Conservation (phyloP, 2,888 invertebrate genomes). For the Cephonodes hylas region DNA sequence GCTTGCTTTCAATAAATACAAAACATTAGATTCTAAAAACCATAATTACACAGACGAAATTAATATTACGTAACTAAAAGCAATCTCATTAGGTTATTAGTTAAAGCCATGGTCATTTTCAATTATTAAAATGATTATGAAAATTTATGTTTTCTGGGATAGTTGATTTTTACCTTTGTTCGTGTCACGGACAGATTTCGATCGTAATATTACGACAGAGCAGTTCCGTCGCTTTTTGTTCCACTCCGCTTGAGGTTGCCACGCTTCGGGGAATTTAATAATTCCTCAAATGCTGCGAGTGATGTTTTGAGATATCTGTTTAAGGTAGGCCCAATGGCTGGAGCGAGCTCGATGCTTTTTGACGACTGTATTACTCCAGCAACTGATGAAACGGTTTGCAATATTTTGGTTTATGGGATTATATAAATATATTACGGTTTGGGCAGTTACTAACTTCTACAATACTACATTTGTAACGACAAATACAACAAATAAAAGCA, state of each 20-base stretch:
- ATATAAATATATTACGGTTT: no score
- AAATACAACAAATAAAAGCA: no score
- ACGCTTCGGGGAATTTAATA: constrained; percentile 51
- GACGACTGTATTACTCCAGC: background rate
- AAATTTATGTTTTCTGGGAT: background rate
- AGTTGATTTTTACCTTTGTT: constrained; percentile 32
- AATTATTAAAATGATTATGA: background rate
- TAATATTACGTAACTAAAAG: no score
- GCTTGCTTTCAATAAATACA: no score
- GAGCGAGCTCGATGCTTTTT: constrained; percentile 29
- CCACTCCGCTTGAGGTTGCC: constrained; percentile 41
- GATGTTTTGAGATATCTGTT: constrained; percentile 46
- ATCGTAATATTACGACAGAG: constrained; percentile 52
- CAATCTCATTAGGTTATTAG: no score
- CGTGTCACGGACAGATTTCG: constrained; percentile 44
- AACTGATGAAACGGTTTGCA: background rate
- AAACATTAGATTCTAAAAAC: no score
- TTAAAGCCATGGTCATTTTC: no score
- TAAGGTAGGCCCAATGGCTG: constrained; percentile 32
- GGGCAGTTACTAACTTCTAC: no score
- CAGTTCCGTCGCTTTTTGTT: constrained; percentile 45
- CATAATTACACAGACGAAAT: no score
- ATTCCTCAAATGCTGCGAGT: constrained; percentile 52
- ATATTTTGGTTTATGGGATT: no score
- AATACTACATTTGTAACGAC: no score